A percentile compares a stretch with the other conserved stretches of the same genome.
Conservation (phyloP, 2,888 invertebrate genomes). For the Acanthosepion pharaonis region DNA sequence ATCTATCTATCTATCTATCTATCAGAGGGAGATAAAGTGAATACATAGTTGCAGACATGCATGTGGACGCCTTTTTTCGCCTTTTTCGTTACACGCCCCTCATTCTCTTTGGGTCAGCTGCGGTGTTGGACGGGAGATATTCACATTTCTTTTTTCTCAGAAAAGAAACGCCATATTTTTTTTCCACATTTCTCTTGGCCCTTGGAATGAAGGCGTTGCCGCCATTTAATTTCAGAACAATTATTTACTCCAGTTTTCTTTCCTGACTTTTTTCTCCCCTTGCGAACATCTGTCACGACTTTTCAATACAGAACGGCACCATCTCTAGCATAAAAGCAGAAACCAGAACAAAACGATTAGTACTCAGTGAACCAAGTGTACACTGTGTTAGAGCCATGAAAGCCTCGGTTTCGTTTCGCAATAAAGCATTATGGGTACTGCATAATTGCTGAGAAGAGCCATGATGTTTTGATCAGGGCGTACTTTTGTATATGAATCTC, state of each 20-base stretch:
- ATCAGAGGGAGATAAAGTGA: too few species aligned
- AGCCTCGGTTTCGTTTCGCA: background rate
- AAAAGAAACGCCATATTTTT: background rate
- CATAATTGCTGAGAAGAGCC: too few species aligned
- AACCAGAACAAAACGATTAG: background rate
- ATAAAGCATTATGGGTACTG: background rate
- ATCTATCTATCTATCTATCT: background rate
- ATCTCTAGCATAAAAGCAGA: background rate
- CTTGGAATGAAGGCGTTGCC: background rate
- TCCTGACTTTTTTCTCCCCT: background rate
- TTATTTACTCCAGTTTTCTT: background rate
- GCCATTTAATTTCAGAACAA: slow-evolving; percentile 11
- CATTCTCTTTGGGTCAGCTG: background rate
- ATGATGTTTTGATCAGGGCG: too few species aligned
- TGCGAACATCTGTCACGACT: background rate
- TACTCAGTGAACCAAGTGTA: background rate
- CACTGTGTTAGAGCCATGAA: background rate
- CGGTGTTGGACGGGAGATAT: background rate
- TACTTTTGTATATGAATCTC: too few species aligned
- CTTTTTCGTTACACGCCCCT: background rate
- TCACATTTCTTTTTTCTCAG: background rate
- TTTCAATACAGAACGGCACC: background rate
- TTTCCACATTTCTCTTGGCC: background rate
- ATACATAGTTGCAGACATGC: too few species aligned
- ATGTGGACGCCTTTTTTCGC: too few species aligned